These are phyloP conservation scores for Drosophila ustulata DNA, from an alignment of 2,888 invertebrate species.

Conservation along the genomic window DNA sequence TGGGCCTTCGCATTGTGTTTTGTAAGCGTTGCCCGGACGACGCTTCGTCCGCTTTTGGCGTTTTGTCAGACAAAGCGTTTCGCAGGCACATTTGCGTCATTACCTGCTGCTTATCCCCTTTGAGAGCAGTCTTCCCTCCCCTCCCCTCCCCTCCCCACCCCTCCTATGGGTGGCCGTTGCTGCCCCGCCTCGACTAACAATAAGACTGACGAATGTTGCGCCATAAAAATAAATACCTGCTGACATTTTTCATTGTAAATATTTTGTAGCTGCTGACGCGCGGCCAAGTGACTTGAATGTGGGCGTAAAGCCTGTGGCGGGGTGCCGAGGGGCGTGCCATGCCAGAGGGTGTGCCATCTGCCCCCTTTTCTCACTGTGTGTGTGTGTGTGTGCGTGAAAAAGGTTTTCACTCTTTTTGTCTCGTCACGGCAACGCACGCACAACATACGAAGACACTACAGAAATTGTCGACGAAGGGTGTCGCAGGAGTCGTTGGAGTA, in stretches of 20 bases:
- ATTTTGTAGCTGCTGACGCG: conserved; percentile 79
- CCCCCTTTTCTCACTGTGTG: neutral
- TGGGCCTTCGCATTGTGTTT: too few relatives aligned
- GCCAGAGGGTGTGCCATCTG: conserved; percentile 57
- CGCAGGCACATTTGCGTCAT: conserved; percentile 2
- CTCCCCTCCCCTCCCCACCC: neutral
- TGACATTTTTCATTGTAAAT: conserved; percentile 81
- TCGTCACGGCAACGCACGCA: conserved; percentile 43
- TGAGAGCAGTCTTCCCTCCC: neutral
- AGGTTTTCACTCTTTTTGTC: conserved; percentile 54
- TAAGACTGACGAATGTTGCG: conserved; percentile 78
- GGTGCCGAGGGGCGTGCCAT: conserved; percentile 20
- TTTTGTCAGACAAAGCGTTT: conserved; percentile 12
- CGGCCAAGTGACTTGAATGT: conserved; percentile 59
- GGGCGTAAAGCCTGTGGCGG: conserved; percentile 22
- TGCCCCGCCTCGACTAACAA: conserved; percentile 62
- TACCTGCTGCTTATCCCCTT: conserved; percentile 21
- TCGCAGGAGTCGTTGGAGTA: neutral
- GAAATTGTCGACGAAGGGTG: conserved; percentile 4
- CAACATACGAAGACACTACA: conserved; percentile 33
- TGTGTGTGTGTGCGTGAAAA: conserved; percentile 50
- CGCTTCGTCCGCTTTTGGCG: neutral
- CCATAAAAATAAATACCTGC: conserved; percentile 81
- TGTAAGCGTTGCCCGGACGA: too few relatives aligned
- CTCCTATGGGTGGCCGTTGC: neutral